These are phyloP conservation scores for Hassar affinis DNA, from an alignment of 2,113 vertebrate genomes.

Conservation along the genomic window DNA sequence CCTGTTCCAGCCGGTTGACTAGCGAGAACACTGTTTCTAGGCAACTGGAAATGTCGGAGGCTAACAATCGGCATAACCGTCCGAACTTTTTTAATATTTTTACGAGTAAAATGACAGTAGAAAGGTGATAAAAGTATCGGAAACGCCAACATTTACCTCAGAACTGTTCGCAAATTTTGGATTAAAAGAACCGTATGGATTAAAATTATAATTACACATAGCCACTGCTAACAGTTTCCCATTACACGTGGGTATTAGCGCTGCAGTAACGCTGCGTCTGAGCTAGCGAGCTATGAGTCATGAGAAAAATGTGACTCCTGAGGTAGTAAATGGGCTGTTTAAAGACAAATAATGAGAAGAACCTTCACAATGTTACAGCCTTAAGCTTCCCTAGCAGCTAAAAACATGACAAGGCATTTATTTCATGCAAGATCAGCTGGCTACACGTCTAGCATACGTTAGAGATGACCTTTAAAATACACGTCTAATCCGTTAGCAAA, in stretches of 20 bases:
- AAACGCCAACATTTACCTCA: neutral
- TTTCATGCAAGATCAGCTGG: too few relatives aligned
- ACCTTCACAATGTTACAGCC: neutral
- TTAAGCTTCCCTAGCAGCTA: neutral
- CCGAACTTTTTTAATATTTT: neutral
- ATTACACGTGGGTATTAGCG: neutral
- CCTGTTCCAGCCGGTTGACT: neutral
- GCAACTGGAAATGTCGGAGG: neutral
- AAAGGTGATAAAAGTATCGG: neutral
- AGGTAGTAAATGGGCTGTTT: neutral
- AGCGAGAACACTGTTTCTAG: neutral
- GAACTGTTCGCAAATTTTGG: neutral
- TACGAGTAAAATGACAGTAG: neutral
- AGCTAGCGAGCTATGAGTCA: neutral
- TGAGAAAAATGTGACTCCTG: neutral
- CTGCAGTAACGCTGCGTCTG: neutral
- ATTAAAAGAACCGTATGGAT: neutral
- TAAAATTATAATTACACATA: too few relatives aligned
- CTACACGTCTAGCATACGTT: too few relatives aligned
- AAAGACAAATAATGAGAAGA: neutral
- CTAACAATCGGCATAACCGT: neutral
- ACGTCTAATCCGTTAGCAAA: neutral
- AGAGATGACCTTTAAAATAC: too few relatives aligned
- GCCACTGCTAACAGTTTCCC: neutral
- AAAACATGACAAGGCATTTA: too few relatives aligned